Evolutionary conservation across 2,888 invertebrate species (phyloP), one percentile per base, ranked within the genome.

Genomic region (Drosophila robusta): DNA sequence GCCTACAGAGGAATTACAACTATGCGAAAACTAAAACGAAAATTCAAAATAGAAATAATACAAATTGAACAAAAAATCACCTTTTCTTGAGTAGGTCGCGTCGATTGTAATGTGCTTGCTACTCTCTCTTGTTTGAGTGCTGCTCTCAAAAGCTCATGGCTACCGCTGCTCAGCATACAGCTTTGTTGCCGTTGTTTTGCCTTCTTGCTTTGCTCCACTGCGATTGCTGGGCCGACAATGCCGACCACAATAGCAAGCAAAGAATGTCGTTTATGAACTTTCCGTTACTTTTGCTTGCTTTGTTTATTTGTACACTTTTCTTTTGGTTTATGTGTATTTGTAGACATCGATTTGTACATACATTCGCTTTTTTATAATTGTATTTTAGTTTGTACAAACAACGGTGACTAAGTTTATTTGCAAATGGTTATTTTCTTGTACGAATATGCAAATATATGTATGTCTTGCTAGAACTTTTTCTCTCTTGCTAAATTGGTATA

Each of bases 1-100:
- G 75, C 75, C 75, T 77, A 77, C 69, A 62, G 41, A 77, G 63
- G 29, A 64, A 49, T 75, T 77, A 76, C 57, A 68, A 61, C 58
- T 61, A 77, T 63, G 67, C 41, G 57, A 73, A 69, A 60, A 70
- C 66, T 71, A 66, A 71, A 76, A 77, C 62, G 55, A 66, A 76
- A 75, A 67, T 44, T 26, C 63, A 68, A 69, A 70, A 70, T 70
- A 55, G 24, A 70, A 75, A 66, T 66, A 75, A 71, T 75, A 76
- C 60, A 29, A 79, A 79, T 67, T 65, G 50, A 80, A 74, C 55
- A 80, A 67, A 83, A 84, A 78, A 79, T 87, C 87, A 87, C 87
- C 82, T 87, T 86, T 87, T 72, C 71, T 75, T 60, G 66, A 87
- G 87, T 82, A 87, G 87, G 85, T 87, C 84, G 84, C 81, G 80